Evolutionary conservation across 1,140 invertebrate genomes (phyloP).

Genomic region (Drosophila truncata): DNA sequence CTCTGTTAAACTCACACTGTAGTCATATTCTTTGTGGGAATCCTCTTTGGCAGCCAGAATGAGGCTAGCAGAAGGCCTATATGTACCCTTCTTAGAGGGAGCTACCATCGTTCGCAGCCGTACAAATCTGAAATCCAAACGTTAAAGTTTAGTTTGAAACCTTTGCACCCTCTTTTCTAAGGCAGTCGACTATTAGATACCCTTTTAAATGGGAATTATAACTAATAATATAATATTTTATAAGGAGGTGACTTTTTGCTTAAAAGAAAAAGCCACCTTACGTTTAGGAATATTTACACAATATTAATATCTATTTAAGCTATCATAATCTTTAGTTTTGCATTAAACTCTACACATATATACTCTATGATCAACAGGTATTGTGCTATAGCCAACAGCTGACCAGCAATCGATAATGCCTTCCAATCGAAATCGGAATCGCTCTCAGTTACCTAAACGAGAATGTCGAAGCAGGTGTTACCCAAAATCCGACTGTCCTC

Average conservation of each 20-base stretch:
- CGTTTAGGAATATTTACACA: background rate
- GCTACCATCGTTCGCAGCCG: slow-evolving; percentile 28
- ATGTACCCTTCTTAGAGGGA: slow-evolving; percentile 8
- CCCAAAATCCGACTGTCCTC: slow-evolving; percentile 80
- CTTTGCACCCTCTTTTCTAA: background rate
- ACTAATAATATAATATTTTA: background rate
- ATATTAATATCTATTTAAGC: background rate
- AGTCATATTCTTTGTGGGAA: slow-evolving; percentile 54
- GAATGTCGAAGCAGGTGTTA: slow-evolving; percentile 59
- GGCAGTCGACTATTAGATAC: background rate
- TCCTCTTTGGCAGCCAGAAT: slow-evolving; percentile 74
- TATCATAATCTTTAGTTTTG: background rate
- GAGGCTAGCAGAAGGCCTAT: slow-evolving; percentile 83
- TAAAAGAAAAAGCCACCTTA: background rate
- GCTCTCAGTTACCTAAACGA: slow-evolving; percentile 32
- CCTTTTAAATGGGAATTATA: background rate
- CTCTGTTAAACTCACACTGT: slow-evolving; percentile 43
- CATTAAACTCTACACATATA: background rate
- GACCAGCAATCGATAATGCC: slow-evolving; percentile 17
- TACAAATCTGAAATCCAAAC: slow-evolving; percentile 1
- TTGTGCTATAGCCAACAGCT: slow-evolving; percentile 2
- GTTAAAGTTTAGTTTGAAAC: slow-evolving; percentile 8
- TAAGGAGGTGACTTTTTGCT: background rate
- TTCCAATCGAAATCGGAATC: slow-evolving; percentile 13
- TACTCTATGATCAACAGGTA: slow-evolving; percentile 6